A percentile compares a stretch with the other conserved stretches of the same genome.
These are phyloP conservation scores for Leptodactylus fallax DNA, from an alignment of 2,797 vertebrate species.

Conservation along the genomic window DNA sequence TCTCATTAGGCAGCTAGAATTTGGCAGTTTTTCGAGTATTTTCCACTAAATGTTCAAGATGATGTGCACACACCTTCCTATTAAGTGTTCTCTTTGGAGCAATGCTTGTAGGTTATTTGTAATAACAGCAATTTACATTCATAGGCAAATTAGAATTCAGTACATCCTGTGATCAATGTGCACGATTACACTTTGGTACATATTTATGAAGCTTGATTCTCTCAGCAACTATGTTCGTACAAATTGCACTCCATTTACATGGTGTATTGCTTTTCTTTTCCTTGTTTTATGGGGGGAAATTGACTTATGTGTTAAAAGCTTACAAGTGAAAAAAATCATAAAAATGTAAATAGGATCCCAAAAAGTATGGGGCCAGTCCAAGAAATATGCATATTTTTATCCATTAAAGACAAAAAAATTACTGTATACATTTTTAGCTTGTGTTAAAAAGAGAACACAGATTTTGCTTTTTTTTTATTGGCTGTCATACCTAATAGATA, in stretches of 20 bases:
- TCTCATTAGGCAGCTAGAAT: constrained; percentile 40
- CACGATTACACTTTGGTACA: constrained; percentile 73
- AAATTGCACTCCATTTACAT: constrained; percentile 65
- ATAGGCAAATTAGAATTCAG: constrained; percentile 72
- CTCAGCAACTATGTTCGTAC: constrained; percentile 69
- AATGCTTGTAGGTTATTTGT: constrained; percentile 67
- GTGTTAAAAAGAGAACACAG: neutral
- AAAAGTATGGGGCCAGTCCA: neutral
- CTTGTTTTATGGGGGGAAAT: constrained; percentile 54
- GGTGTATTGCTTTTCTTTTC: constrained; percentile 56
- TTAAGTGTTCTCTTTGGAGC: constrained; percentile 70
- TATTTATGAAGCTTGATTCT: constrained; percentile 73
- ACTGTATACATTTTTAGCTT: neutral
- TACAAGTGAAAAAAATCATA: constrained; percentile 46
- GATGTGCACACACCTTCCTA: constrained; percentile 72
- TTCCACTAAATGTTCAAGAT: constrained; percentile 70
- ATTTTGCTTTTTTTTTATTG: neutral
- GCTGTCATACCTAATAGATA: neutral
- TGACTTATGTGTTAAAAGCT: constrained; percentile 59
- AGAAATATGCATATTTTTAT: neutral
- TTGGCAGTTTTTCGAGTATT: constrained; percentile 56
- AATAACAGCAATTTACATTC: constrained; percentile 75
- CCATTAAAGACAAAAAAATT: neutral
- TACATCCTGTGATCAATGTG: constrained; percentile 72
- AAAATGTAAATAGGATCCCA: constrained; percentile 47